Evolutionary conservation across 2,888 invertebrate genomes (phyloP).

Genomic region (Lasioglossum zephyrum): DNA sequence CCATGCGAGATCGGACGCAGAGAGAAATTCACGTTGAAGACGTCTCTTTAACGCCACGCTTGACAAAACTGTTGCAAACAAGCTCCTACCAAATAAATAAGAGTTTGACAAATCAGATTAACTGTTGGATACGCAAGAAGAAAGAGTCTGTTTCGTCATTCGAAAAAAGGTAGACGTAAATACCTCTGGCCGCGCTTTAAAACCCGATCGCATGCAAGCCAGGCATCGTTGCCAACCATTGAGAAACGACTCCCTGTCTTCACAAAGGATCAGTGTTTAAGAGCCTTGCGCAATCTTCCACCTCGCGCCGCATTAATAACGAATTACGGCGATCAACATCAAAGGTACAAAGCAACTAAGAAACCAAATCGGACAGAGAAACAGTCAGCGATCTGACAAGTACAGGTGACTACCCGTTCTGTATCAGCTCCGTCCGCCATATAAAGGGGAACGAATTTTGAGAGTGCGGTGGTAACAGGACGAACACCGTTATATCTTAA

Average conservation of each 20-base stretch:
- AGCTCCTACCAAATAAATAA: not conserved
- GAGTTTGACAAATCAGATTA: slow-evolving; percentile 5
- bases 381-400: slow-evolving; percentile 3
- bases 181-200: not conserved
- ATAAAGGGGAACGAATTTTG: slow-evolving; percentile 13
- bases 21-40: not conserved
- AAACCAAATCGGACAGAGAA: not conserved
- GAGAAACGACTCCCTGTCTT: slow-evolving; percentile 22
- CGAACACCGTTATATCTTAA: not conserved
- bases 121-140: not conserved
- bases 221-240: not conserved
- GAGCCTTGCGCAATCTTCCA: slow-evolving; percentile 2
- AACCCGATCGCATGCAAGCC: not conserved
- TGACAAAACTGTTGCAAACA: not conserved
- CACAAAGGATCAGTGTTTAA: slow-evolving; percentile 16
- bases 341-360: slow-evolving; percentile 15
- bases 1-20: not conserved
- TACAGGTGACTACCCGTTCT: not conserved
- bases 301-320: slow-evolving; percentile 15
- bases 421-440: not conserved
- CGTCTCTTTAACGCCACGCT: not conserved
- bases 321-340: slow-evolving; percentile 21
- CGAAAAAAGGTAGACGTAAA: not conserved
- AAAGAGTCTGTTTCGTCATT: not conserved
- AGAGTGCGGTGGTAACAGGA: not conserved